Conservation (phyloP, 2,888 invertebrate species). For the Oscheius myriophilus region DNA sequence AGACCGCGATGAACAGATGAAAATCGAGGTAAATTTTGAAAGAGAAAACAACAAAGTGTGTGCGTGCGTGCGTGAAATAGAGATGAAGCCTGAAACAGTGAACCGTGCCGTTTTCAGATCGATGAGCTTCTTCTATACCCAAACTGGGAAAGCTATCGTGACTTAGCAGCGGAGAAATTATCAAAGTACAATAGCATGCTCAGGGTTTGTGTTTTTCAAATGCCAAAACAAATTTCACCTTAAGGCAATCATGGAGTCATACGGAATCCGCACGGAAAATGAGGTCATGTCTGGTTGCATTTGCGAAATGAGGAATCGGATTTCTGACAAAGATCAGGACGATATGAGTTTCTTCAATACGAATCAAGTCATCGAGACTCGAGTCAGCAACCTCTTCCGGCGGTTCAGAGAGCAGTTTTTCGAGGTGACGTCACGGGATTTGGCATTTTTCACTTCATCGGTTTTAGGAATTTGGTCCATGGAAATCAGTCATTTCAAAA, state of each 20-base stretch:
- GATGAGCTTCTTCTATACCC: constrained; percentile 30
- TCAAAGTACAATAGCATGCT: constrained; percentile 47
- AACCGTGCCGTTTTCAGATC: constrained; percentile 22
- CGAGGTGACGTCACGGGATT: constrained; percentile 32
- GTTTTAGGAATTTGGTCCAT: constrained; percentile 26
- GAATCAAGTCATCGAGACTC: constrained; percentile 62
- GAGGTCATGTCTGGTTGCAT: constrained; percentile 64
- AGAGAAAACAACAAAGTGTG: no score
- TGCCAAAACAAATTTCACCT: background rate
- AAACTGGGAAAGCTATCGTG: constrained; percentile 35
- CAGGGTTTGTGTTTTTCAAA: constrained; percentile 30
- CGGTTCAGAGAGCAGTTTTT: constrained; percentile 42
- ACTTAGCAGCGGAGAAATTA: constrained; percentile 32
- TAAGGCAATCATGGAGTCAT: constrained; percentile 57
- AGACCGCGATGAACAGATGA: constrained; percentile 43
- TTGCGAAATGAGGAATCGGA: constrained; percentile 52
- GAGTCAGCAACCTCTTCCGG: constrained; percentile 41
- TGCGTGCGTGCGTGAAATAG: no score
- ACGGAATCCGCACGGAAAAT: constrained; percentile 65
- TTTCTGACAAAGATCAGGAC: constrained; percentile 65
- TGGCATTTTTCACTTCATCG: constrained; percentile 5
- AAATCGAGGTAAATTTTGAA: constrained; percentile 22
- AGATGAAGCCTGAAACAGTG: background rate
- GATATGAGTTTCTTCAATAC: constrained; percentile 67
- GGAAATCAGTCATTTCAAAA: constrained; percentile 1